Evolutionary conservation across 2,888 invertebrate genomes (phyloP), one percentile per base, ranked within the genome.

Genomic region (Bellardia bayeri): DNA sequence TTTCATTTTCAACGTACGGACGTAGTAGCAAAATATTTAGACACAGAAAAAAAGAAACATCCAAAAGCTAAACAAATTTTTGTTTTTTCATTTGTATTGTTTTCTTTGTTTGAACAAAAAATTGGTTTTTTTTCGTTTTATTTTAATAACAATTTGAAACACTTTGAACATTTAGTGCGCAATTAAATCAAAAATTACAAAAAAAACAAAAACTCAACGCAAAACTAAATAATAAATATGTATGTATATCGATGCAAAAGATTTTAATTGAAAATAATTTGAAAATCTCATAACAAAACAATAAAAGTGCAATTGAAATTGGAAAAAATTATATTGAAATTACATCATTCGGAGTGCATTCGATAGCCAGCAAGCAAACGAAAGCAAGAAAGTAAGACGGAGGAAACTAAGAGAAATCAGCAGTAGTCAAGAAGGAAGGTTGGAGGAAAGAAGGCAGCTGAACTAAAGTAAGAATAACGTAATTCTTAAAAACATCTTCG

Each of bases 1-100:
- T 69, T 85, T 79, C 51, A 69, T 82, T 82, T 87, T 75, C 78
- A 87, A 82, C 82, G 87, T 87, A 85, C 87, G 87, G 79, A 85
- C 87, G 82, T 85, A 82, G 63, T 69, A 51, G 51, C 64, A 58
- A 76, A 80, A 51, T 56, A 74, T 76, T 82, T 82, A 86, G 66
- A 78, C 64, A 76, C 40, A 54, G 66, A 54, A 68, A 56, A 49
- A 54, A 72, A 54, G 61, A 56, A 69, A 30, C 61, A 40, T 7
- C 7, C 40, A 74, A 58, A 45, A 76, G 75, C 82, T 61, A 51
- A 83, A 82, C 72, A 74, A 66, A 82, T 14, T 74, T 71, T 66
- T 42, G 51, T 45, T 66, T 56, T 56, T 78, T 83, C 76, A 76
- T 72, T 86, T 85, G 69, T 78, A 78, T 82, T 86, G 82, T 82